Evolutionary conservation across 2,888 invertebrate genomes (phyloP).

Genomic region (Dryomyza anilis): DNA sequence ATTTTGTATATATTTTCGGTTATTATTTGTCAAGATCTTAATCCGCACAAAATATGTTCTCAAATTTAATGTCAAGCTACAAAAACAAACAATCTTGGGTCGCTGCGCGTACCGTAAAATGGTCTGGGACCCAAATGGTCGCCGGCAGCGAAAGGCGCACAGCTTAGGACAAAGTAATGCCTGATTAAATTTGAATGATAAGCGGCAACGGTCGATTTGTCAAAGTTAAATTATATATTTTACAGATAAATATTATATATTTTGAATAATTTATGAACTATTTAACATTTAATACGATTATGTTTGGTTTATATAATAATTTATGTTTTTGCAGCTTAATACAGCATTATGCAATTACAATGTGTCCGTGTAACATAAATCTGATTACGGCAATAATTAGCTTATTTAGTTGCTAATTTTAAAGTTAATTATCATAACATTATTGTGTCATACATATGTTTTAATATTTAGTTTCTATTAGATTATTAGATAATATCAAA

Average conservation of each 20-base stretch:
- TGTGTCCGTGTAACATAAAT: no score
- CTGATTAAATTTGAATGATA: conserved; percentile 3
- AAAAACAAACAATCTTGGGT: conserved; percentile 20
- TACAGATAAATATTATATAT: not conserved
- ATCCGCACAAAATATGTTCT: conserved; percentile 29
- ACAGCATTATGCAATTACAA: no score
- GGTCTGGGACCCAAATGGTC: not conserved
- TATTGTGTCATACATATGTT: no score
- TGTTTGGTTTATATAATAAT: no score
- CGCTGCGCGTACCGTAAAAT: not conserved
- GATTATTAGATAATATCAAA: no score
- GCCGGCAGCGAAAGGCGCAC: not conserved
- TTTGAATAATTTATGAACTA: conserved; percentile 9
- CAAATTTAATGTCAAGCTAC: no score
- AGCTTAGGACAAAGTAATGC: not conserved
- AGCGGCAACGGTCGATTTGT: conserved; percentile 12
- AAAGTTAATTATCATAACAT: no score
- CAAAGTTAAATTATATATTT: conserved; percentile 13
- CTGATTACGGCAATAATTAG: no score
- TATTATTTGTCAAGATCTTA: conserved; percentile 30
- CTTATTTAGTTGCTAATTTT: no score
- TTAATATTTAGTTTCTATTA: no score
- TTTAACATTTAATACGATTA: no score
- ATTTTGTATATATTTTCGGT: conserved; percentile 20
- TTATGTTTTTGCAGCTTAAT: no score